phyloP scores from a whole-genome alignment of 2,888 invertebrate genomes.

The Deladenus siricidicola region DNA sequence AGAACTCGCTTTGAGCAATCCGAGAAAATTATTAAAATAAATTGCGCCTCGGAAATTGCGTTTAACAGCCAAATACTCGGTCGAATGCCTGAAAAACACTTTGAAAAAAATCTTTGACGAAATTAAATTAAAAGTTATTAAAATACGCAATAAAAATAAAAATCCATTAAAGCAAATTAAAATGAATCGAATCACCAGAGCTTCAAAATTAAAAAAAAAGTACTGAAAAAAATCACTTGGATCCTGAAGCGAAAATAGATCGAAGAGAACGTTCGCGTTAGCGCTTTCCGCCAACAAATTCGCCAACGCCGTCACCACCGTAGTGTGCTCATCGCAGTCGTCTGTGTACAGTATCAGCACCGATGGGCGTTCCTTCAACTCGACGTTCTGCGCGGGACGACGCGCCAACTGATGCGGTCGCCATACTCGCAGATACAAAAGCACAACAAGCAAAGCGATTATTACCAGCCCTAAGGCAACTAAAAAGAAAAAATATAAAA shows the following conservation, averaged over 20 bases:
- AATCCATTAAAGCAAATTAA: too few relatives aligned
- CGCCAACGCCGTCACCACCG: constrained; percentile 28
- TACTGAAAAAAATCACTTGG: constrained; percentile 15
- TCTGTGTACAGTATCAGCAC: constrained; percentile 42
- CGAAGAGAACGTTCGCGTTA: constrained; percentile 26
- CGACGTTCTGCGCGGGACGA: constrained; percentile 23
- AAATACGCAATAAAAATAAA: too few relatives aligned
- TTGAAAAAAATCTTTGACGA: too few relatives aligned
- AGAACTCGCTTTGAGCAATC: constrained; percentile 30
- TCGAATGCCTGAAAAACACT: constrained; percentile 29
- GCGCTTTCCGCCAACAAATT: constrained; percentile 25
- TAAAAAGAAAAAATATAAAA: too few relatives aligned
- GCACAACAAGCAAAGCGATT: constrained; percentile 2
- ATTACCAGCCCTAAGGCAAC: constrained; percentile 7
- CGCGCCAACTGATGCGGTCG: constrained; percentile 9
- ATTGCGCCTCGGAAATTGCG: constrained; percentile 21
- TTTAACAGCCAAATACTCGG: constrained; percentile 42
- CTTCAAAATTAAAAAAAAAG: too few relatives aligned
- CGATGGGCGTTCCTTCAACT: constrained; percentile 25
- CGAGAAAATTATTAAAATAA: constrained; percentile 42
- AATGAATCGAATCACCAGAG: too few relatives aligned
- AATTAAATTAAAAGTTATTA: too few relatives aligned
- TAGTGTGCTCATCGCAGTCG: constrained; percentile 36
- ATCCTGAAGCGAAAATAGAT: constrained; percentile 28
- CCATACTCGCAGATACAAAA: constrained; percentile 18